Base-by-base conservation (phyloP, 30 jellyfish, hydroid and myxozoan species). In the Cassiopea xamachana region DNA sequence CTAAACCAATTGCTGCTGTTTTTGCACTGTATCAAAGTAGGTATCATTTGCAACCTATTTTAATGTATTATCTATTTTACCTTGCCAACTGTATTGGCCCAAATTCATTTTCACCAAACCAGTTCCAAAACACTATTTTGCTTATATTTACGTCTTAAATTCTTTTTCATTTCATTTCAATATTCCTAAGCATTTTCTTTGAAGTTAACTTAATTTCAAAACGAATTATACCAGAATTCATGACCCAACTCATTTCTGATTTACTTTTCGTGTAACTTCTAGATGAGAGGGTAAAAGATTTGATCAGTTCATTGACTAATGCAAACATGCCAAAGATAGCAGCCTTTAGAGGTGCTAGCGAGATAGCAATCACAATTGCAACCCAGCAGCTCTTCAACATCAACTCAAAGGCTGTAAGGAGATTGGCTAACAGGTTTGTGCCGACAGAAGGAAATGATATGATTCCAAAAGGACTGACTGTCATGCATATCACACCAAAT, bases 21-120 rank as follows among this genome's bases (percentile, higher is more conserved):
- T 84, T 84, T 84, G 92, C 64, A 55, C 7, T 55, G 64, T 55
- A 55, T 55, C 64, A 55, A 55, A 55, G 64, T 55, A 55, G 7
- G 64, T 55, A 10, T 6, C 7, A 55, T 55, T 55, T 55, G 10
- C 12, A 55, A 55, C 7, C 64, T 10, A 3, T 27, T 27, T 27
- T 27, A 27, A 27, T 27, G 39, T 27, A 27, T 27, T 27, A 27
- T 27, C 39, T 27, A 27, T 27, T 27, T 27, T 27, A 27, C 39
- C 39, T 27, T 27, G 39, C 39, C 39, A 27, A 27, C 39, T 27
- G 39, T 27, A 27, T 27, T 27, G 39, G 39, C 39, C 39, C 39
- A 27, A 27, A 27, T 27, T 27, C 39, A 27, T 27, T 27, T 27
- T 27, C 39, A 27, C 39, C 39, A 27, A 27, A 27, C 39, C 39